Base-by-base conservation (phyloP, 1,140 invertebrate species). In the Sycophila sp. region DNA sequence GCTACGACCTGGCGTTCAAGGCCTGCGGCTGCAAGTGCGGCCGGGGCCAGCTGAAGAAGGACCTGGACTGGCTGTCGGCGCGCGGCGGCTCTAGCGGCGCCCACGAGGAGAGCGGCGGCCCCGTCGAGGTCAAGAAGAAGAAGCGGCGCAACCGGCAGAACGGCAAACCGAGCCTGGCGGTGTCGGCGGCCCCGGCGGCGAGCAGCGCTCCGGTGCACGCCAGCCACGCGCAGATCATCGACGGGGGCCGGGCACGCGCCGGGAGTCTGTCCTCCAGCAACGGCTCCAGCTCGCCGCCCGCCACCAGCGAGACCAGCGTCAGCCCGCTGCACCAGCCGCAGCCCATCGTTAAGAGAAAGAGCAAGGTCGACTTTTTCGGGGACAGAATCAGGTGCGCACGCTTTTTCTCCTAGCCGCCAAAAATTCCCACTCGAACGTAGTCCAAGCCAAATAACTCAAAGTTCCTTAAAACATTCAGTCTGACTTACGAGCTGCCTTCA, bases 1-100 rank as follows among this genome's bases (percentile, higher is more conserved):
- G 96, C 13, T 98, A 98, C 87, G 96, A 99, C 83, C 86, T 98
- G 80, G 95, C 96, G 1, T 94, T 92, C 81, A 95, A 95, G 81
- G 93, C 96, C 47, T 94, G 96, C 89, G 91, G 93, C 75, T 92
- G 96, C 88, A 90, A 93, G 77, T 92, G 97, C 85, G 94, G 94
- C 0, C 88, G 95, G 6, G 97, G 97, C 1, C 96, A 98, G 81
- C 82, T 99, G 60, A 93, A 96, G 78, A 98, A 98, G 85, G 96
- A 98, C 86, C 87, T 97, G 13, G 95, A 98, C 78, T 98, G 96
- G 94, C 88, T 91, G 73, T 89, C 94, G 4, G 88, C 80, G 66
- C 69, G 82, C 0, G 74, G 88, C 30, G 32, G 28, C 40, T 81
- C 83, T 10, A 83, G 87, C 0, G 77, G 84, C n/a, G 76, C 78